These are phyloP conservation scores for Poecilia latipinna DNA, from an alignment of 2,113 vertebrate species.

Conservation along the genomic window DNA sequence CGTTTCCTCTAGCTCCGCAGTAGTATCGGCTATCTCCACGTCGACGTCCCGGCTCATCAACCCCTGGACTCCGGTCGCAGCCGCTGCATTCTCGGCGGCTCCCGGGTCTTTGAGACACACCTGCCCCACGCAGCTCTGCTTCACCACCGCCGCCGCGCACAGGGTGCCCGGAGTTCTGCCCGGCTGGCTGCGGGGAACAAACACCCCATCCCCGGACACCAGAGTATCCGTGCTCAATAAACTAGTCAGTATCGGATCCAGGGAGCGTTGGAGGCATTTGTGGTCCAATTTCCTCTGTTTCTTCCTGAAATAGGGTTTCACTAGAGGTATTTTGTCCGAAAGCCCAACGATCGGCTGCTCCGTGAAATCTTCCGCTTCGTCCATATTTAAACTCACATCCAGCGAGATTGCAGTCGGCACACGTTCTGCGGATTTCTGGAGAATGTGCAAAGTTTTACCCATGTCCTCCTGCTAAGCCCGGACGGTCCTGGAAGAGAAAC, in stretches of 20 bases:
- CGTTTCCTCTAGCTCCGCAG: constrained; percentile 75
- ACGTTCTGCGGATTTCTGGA: constrained; percentile 80
- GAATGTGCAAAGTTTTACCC: constrained; percentile 79
- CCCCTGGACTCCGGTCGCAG: constrained; percentile 48
- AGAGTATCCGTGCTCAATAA: constrained; percentile 87
- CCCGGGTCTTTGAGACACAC: constrained; percentile 79
- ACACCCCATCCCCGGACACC: constrained; percentile 85
- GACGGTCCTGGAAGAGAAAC: constrained; percentile 44
- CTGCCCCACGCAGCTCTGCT: constrained; percentile 81
- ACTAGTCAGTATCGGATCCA: constrained; percentile 90
- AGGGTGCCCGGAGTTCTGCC: constrained; percentile 77
- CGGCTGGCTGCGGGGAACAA: constrained; percentile 85
- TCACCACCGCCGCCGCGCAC: constrained; percentile 87
- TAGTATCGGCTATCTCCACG: constrained; percentile 74
- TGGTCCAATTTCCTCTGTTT: constrained; percentile 90
- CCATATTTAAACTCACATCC: constrained; percentile 76
- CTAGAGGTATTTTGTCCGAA: constrained; percentile 88
- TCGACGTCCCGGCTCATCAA: constrained; percentile 60
- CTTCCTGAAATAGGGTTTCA: constrained; percentile 98
- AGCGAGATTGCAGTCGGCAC: constrained; percentile 74
- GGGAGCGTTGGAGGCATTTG: constrained; percentile 86
- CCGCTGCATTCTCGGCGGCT: constrained; percentile 18
- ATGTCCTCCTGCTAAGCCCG: constrained; percentile 58
- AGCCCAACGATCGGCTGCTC: constrained; percentile 84
- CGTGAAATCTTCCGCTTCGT: constrained; percentile 79